Evolutionary conservation across 2,113 vertebrate species (phyloP), one percentile per base, ranked within the genome.

Genomic region (Thermophis baileyi): DNA sequence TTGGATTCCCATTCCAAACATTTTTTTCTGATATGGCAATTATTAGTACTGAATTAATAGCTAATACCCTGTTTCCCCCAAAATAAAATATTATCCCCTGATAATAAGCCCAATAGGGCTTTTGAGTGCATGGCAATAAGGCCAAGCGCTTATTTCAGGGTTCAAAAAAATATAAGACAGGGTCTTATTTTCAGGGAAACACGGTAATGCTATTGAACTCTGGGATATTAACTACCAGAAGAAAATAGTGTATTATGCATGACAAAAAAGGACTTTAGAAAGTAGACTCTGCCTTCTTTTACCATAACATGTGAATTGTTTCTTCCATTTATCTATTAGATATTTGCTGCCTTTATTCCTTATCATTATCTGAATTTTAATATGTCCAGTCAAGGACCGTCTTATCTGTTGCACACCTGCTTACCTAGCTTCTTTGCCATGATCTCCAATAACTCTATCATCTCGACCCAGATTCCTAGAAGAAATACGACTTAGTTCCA

Each of bases 391-490:
- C 44, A 49, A 20, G 81, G 30, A 49, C 92, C 92, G 88, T 12
- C 54, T 55, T 91, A 91, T 54, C 22, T 91, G 47, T 44, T 92
- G 53, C 35, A 46, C 1, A 4, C 89, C 87, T 49, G 22, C 95
- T 94, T 95, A 98, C 99, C 99, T 98, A 20, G 98, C 99, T 97
- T 99, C 99, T 97, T 99, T 99, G 50, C 99, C 98, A 0, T 99
- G 99, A 93, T 99, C 99, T 22, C 97, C 97, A 50, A 99, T 99
- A 93, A 99, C 97, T 94, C 99, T 94, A 97, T 99, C 99, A 89
- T 99, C 99, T 94, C 99, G 97, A 47, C 99, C 99, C 51, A 99
- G 97, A 93, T 99, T 99, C 97, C 99, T 98, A 92, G 98, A 98
- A 94, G 99, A 98, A 95, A 99, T 99, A 92, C 99, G 97, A 88